Conservation (phyloP, 2,113 vertebrate genomes). For the Nothoprocta pentlandii region DNA sequence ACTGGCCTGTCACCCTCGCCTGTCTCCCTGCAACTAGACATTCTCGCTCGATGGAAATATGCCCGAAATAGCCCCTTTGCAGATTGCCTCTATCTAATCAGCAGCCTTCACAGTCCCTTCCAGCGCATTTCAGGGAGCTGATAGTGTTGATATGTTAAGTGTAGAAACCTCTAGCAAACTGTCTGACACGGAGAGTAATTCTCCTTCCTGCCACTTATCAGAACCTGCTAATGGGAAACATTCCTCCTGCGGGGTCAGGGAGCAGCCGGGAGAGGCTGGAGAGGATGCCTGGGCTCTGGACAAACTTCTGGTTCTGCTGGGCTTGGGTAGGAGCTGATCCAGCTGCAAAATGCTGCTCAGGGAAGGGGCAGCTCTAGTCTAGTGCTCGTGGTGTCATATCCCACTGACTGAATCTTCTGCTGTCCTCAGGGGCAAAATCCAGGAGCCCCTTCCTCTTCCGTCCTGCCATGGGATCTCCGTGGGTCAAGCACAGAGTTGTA, state of each 20-base stretch:
- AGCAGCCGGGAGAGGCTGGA: background rate
- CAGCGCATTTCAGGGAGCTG: slow-evolving; percentile 68
- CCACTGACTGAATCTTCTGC: background rate
- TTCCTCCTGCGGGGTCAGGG: slow-evolving; percentile 39
- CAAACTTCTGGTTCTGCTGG: background rate
- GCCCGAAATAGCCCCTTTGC: slow-evolving; percentile 68
- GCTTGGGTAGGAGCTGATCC: background rate
- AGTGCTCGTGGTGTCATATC: background rate
- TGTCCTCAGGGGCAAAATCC: rapidly evolving
- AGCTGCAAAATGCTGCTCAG: background rate
- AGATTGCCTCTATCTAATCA: slow-evolving; percentile 76
- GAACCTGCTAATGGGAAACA: slow-evolving; percentile 61
- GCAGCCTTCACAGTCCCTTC: background rate
- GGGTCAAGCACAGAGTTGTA: background rate
- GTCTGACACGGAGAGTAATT: background rate
- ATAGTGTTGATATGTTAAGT: slow-evolving; percentile 65
- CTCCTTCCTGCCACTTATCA: slow-evolving; percentile 74
- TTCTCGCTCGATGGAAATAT: slow-evolving; percentile 71
- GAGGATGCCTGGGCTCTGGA: background rate
- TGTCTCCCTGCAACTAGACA: background rate
- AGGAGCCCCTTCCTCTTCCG: background rate
- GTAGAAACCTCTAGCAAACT: slow-evolving; percentile 54
- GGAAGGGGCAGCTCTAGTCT: background rate
- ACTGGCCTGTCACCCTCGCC: slow-evolving; percentile 28
- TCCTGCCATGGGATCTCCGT: background rate